Base-by-base conservation (phyloP, 2,113 vertebrate genomes). In the Clinocottus analis region DNA sequence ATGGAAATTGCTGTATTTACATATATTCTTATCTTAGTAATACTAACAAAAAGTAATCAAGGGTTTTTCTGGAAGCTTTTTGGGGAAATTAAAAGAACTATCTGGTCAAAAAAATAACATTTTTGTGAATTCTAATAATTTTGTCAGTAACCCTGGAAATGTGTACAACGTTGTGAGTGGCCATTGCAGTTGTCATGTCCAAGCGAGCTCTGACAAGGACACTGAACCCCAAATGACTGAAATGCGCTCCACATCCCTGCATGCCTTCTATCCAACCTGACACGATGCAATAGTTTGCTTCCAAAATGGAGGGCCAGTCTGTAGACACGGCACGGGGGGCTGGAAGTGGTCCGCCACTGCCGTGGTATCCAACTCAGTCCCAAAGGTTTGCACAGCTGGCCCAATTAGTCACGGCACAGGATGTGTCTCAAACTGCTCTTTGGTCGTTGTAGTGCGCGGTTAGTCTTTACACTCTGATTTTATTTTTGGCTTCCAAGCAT, bases 341-440 rank as follows among this genome's bases (percentile, higher is more conserved):
- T 58, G 27, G 56, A 45, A 37, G n/a, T 1, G 2, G 21, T 14
- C 45, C 7, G 37, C 8, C 5, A n/a, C 53, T 33, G 29, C 27
- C 35, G 62, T 5, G 14, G 3, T 25, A 37, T 81, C 29, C 23
- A 14, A 10, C 70, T 35, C 1, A 31, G 58, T 60, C 29, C 21
- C 11, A 37, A 71, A 75, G 56, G 53, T 72, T 77, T 59, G 41
- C 25, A 53, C 60, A 72, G 53, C 61, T 76, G 49, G 59, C 37
- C 25, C 43, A 41, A 31, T 59, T 41, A 59, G 31, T 13, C 10
- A 7, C 25, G 21, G 60, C 53, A 7, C 64, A 33, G 12, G 23
- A 19, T 23, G 27, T 10, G 21, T 61, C 53, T 33, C 39, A 13
- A 5, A 1, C 59, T 37, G 14, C 10, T 41, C 21, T 16, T 39